These are phyloP conservation scores for Anthopleura sola DNA, from an alignment of 64 coral and sea anemone genomes.

Conservation along the genomic window DNA sequence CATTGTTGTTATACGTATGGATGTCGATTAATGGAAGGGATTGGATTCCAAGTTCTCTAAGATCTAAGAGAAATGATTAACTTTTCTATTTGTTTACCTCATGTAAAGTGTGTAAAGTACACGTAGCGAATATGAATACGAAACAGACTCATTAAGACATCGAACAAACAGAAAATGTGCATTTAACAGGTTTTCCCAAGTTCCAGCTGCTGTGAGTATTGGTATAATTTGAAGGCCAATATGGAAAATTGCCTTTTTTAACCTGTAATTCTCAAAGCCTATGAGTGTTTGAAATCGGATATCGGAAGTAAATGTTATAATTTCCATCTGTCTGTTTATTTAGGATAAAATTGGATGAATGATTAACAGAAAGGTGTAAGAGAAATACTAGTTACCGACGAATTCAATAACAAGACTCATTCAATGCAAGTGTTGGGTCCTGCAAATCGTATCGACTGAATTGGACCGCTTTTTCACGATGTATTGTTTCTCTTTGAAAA, in stretches of 20 bases:
- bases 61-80: background rate
- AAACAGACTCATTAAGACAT: background rate
- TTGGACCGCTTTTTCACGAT: too few species aligned
- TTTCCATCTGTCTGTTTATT: background rate
- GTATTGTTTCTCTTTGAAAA: background rate
- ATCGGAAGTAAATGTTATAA: conserved; percentile 5
- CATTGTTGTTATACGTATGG: background rate
- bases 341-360: conserved; percentile 12
- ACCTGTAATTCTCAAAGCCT: background rate
- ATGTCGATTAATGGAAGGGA: background rate
- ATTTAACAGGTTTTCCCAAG: background rate
- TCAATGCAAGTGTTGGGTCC: background rate
- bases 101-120: too few species aligned
- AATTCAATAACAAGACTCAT: background rate
- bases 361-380: background rate
- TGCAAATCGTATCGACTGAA: too few species aligned
- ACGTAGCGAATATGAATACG: background rate
- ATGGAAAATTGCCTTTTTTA: background rate
- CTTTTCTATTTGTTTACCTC: background rate
- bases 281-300: background rate
- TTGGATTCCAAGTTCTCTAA: background rate
- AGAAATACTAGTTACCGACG: background rate
- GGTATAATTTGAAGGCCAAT: background rate
- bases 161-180: background rate
- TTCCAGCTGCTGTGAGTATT: background rate